Conservation (phyloP, 2,888 invertebrate genomes). For the Galeopsomyia nigrocyanea region DNA sequence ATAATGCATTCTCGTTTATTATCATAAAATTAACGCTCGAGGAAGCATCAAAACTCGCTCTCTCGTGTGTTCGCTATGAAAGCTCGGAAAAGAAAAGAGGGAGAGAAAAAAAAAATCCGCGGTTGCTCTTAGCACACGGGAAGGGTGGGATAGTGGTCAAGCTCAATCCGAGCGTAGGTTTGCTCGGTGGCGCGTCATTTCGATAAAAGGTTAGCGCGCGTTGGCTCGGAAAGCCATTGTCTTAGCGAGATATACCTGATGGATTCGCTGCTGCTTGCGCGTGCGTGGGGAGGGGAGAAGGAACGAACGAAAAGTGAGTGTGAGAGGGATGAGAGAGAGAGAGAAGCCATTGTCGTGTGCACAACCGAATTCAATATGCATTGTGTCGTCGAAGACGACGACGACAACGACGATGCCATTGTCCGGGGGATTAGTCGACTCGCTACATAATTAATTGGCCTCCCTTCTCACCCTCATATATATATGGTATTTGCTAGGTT, state of each 20-base stretch:
- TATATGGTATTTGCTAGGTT: conserved; percentile 9
- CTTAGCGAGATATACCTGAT: conserved; percentile 8
- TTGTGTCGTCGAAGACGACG: conserved; percentile 60
- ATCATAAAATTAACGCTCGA: too few species aligned
- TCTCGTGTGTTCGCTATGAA: neutral
- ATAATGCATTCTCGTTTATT: too few species aligned
- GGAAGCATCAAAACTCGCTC: too few species aligned
- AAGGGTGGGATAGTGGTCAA: neutral
- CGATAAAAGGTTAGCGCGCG: conserved; percentile 4
- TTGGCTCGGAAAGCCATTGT: conserved; percentile 27
- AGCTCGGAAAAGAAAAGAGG: conserved; percentile 23
- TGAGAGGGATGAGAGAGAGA: conserved; percentile 13
- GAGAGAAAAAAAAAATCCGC: conserved; percentile 39
- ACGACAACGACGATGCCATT: conserved; percentile 54
- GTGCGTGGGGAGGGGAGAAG: conserved; percentile 7
- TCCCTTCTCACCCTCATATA: neutral
- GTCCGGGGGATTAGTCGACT: conserved; percentile 58
- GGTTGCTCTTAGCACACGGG: conserved; percentile 36
- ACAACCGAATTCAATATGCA: conserved; percentile 62
- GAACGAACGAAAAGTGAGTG: conserved; percentile 12
- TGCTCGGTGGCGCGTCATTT: conserved; percentile 1
- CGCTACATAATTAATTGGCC: conserved; percentile 59
- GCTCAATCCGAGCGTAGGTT: neutral
- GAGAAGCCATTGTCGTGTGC: conserved; percentile 52
- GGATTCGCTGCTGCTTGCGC: neutral